Evolutionary conservation across 1,140 invertebrate species (phyloP).

Genomic region (Philaenus spumarius): DNA sequence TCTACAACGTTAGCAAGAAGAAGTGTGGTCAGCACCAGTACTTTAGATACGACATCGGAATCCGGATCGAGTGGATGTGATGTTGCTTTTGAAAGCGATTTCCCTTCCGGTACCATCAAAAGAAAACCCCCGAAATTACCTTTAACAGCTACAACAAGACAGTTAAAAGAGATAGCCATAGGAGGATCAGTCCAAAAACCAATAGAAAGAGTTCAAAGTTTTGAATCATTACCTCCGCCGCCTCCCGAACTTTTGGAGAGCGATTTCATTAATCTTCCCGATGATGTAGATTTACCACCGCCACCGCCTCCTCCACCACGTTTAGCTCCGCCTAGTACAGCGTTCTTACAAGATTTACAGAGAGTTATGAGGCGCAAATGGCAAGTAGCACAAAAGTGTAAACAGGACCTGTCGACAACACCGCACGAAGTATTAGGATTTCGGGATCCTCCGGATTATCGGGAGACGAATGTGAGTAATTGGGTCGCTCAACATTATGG

Average conservation of each 20-base stretch:
- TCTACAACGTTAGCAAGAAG: neutral
- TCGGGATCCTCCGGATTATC: slow-evolving; percentile 64
- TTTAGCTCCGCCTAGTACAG: slow-evolving; percentile 50
- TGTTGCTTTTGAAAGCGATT: slow-evolving; percentile 32
- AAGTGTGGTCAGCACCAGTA: slow-evolving; percentile 37
- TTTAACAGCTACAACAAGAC: slow-evolving; percentile 82
- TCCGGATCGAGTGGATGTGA: slow-evolving; percentile 27
- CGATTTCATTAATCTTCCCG: slow-evolving; percentile 39
- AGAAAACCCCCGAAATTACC: slow-evolving; percentile 85
- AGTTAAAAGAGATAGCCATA: slow-evolving; percentile 42
- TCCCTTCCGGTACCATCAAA: slow-evolving; percentile 64
- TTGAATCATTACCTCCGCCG: slow-evolving; percentile 68
- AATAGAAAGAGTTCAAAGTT: slow-evolving; percentile 41
- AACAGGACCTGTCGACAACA: slow-evolving; percentile 71
- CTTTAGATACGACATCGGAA: slow-evolving; percentile 17
- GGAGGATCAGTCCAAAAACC: neutral
- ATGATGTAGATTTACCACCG: slow-evolving; percentile 26
- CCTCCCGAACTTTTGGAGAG: slow-evolving; percentile 65
- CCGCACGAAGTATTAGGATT: slow-evolving; percentile 89
- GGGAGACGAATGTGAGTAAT: slow-evolving; percentile 76
- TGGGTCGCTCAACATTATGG: slow-evolving; percentile 89
- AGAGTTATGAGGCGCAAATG: slow-evolving; percentile 90
- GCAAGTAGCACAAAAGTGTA: slow-evolving; percentile 75
- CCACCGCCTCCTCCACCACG: slow-evolving; percentile 52
- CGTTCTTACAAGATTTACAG: slow-evolving; percentile 81